Percentiles rank a stretch among this genome's conserved stretches.
Evolutionary conservation across 1,140 invertebrate species (phyloP).

Genomic region (Calliphora vicina): DNA sequence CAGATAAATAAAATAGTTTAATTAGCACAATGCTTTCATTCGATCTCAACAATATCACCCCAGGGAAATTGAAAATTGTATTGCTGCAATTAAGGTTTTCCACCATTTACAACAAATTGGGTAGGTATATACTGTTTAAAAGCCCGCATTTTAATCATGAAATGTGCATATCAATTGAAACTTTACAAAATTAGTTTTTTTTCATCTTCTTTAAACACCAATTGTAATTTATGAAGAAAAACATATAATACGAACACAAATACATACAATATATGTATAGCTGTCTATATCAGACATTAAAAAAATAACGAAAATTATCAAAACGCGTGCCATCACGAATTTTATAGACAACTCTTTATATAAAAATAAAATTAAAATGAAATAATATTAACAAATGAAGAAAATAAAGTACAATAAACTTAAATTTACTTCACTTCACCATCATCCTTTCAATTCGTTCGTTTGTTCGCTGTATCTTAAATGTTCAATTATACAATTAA

Average conservation of each 20-base stretch:
- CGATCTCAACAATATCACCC: neutral
- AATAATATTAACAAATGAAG: neutral
- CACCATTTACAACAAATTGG: neutral
- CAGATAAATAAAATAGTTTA: too few relatives aligned
- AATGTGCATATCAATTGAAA: neutral
- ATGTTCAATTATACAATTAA: slow-evolving; percentile 23
- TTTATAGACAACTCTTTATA: neutral
- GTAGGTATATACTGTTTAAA: neutral
- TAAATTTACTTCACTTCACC: neutral
- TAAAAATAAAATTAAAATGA: neutral
- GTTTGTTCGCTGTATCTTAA: slow-evolving; percentile 12
- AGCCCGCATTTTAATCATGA: neutral
- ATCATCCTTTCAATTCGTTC: neutral
- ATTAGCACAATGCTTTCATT: too few relatives aligned
- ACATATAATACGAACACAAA: neutral
- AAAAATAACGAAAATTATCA: neutral
- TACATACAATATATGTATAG: neutral
- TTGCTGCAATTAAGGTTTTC: neutral
- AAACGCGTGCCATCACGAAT: slow-evolving; percentile 27
- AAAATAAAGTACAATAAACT: neutral
- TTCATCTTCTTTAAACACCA: neutral
- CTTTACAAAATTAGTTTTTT: neutral
- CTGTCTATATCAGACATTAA: neutral
- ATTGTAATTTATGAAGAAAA: neutral
- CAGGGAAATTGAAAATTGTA: neutral